Base-by-base conservation (phyloP, 1,140 invertebrate species). In the Akabosia matsudoensis region DNA sequence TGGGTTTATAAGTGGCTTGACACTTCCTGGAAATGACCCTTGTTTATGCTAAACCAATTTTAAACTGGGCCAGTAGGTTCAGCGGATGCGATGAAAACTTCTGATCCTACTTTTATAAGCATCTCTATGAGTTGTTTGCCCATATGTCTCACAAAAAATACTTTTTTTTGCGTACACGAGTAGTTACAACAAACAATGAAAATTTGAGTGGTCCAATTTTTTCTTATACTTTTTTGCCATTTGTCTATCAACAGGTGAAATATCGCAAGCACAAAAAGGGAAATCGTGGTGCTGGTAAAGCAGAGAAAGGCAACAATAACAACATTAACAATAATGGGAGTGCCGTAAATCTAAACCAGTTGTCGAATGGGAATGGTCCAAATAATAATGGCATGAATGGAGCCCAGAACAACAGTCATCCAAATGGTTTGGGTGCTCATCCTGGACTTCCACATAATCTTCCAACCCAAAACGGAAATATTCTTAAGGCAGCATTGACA, bases 201-300 rank as follows among this genome's bases (percentile, higher is more conserved):
- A n/a, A n/a, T n/a, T n/a, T n/a, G n/a, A n/a, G n/a, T n/a, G n/a
- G n/a, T n/a, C n/a, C n/a, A n/a, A n/a, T n/a, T n/a, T n/a, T 18
- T 7, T 45, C 7, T 45, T 45, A 45, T 10, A 7, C 37, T 16
- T 13, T 7, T 31, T 10, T 67, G 28, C 31, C 3, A 45, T 67
- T 52, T 71, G 37, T 56, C 75, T 75, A 76, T 33, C 75, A 79
- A 24, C 82, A 92, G 91, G 95, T 98, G 10, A 98, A 98, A 87
- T 98, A 98, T 86, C 97, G 97, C 87, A 98, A 98, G 86, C 94
- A 97, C 85, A 96, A 96, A 88, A 96, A 97, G 84, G 82, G 78
- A 33, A 81, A 79, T 70, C 45, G 77, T n/a, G 76, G 61, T 33
- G 72, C 70, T 33, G 67, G 71, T 34, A 72, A 72, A 22, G 72